phyloP scores from a whole-genome alignment of 2,113 vertebrate species.

The Shinisaurus crocodilurus region DNA sequence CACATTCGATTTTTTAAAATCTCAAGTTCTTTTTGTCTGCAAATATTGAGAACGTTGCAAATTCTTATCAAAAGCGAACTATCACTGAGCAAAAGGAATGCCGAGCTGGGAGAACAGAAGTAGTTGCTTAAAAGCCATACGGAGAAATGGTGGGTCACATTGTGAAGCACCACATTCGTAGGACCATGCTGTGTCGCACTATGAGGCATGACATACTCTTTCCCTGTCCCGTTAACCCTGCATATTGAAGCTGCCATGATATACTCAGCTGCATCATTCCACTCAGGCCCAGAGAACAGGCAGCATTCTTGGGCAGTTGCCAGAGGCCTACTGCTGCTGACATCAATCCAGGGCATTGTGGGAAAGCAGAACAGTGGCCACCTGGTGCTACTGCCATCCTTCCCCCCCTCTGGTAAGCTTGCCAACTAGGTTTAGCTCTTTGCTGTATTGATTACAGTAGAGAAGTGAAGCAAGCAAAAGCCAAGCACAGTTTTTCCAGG shows the following conservation, averaged over 20 bases:
- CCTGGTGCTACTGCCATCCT: background rate
- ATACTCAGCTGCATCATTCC: background rate
- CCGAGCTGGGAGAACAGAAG: background rate
- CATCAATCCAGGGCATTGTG: background rate
- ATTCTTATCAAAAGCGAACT: too few relatives aligned
- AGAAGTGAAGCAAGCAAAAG: too few relatives aligned
- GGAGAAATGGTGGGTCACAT: background rate
- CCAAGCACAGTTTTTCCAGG: too few relatives aligned
- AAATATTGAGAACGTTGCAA: too few relatives aligned
- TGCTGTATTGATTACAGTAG: too few relatives aligned
- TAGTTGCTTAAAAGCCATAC: background rate
- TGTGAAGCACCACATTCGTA: background rate
- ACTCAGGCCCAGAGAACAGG: background rate
- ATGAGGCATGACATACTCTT: background rate
- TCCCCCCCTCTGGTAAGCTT: background rate
- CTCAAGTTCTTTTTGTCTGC: too few relatives aligned
- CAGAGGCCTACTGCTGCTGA: background rate
- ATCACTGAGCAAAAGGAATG: slow-evolving; percentile 38
- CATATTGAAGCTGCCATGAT: background rate
- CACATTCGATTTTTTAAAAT: too few relatives aligned
- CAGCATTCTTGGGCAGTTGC: background rate
- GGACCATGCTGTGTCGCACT: background rate
- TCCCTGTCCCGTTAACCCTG: background rate
- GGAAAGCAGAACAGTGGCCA: background rate
- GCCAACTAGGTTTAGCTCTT: background rate